Percentiles rank a stretch among this genome's conserved stretches.
Conservation (phyloP, 1,140 invertebrate species). For the Lordiphosa stackelbergi region DNA sequence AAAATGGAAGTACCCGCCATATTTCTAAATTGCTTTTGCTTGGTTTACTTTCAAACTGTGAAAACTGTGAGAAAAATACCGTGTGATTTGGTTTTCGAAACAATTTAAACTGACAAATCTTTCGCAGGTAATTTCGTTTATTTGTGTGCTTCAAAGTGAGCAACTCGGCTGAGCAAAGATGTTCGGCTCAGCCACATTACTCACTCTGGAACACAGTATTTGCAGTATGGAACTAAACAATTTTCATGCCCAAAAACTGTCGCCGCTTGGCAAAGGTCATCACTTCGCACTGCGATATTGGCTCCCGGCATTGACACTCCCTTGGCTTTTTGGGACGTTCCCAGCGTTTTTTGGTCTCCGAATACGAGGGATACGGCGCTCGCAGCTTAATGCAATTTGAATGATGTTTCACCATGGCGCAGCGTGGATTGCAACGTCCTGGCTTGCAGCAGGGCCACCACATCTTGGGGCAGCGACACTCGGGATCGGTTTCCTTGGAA, state of each 20-base stretch:
- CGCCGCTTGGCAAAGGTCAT: background rate
- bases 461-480: slow-evolving; percentile 1
- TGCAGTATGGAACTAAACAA: background rate
- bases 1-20: slow-evolving; percentile 48
- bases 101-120: background rate
- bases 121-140: background rate
- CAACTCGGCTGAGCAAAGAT: background rate
- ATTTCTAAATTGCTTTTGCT: background rate
- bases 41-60: background rate
- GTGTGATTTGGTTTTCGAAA: slow-evolving; percentile 26
- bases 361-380: slow-evolving; percentile 22
- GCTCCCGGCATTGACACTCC: slow-evolving; percentile 15
- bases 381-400: slow-evolving; percentile 13
- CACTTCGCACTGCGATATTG: background rate
- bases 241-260: background rate
- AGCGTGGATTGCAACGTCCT: slow-evolving; percentile 5
- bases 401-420: background rate
- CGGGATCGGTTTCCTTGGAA: background rate
- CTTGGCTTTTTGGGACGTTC: background rate
- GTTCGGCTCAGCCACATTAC: background rate
- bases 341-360: slow-evolving; percentile 4
- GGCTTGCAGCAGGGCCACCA: slow-evolving; percentile 39
- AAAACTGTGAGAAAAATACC: slow-evolving; percentile 8
- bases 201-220: background rate
- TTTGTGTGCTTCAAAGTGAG: background rate